These are phyloP conservation scores for Pherbina coryleti DNA, from an alignment of 2,888 invertebrate species.

Conservation along the genomic window DNA sequence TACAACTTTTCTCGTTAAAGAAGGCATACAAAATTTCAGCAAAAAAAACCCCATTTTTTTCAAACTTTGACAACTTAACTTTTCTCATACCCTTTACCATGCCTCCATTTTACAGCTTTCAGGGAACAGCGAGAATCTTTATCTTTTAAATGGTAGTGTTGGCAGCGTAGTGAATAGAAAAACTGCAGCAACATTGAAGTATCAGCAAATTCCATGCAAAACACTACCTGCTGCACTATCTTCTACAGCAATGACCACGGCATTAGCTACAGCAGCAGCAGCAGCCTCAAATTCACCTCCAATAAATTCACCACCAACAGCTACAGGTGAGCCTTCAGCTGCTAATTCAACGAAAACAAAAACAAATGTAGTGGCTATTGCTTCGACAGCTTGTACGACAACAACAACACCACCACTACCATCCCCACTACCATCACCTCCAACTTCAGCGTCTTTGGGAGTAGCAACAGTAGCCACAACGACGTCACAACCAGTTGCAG, in stretches of 20 bases:
- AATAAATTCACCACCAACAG: constrained; percentile 16
- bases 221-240: constrained; percentile 13
- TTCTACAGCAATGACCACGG: constrained; percentile 32
- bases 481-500: too few relatives aligned
- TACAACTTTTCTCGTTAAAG: too few relatives aligned
- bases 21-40: too few relatives aligned
- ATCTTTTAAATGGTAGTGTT: background rate
- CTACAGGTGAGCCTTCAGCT: constrained; percentile 27
- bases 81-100: background rate
- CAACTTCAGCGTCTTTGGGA: background rate
- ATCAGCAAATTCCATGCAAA: constrained; percentile 32
- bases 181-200: constrained; percentile 1
- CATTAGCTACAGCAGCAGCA: constrained; percentile 22
- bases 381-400: constrained; percentile 33
- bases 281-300: constrained; percentile 16
- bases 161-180: constrained; percentile 41
- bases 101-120: background rate
- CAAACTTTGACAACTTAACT: too few relatives aligned
- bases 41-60: too few relatives aligned
- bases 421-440: background rate
- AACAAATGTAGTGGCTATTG: constrained; percentile 11
- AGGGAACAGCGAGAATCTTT: constrained; percentile 2
- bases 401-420: constrained; percentile 36
- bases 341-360: constrained; percentile 23
- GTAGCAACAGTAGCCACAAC: constrained; percentile 22